Percentiles rank a stretch among this genome's conserved stretches.
Evolutionary conservation across 2,113 vertebrate genomes (phyloP).

Genomic region (Sus scrofa): DNA sequence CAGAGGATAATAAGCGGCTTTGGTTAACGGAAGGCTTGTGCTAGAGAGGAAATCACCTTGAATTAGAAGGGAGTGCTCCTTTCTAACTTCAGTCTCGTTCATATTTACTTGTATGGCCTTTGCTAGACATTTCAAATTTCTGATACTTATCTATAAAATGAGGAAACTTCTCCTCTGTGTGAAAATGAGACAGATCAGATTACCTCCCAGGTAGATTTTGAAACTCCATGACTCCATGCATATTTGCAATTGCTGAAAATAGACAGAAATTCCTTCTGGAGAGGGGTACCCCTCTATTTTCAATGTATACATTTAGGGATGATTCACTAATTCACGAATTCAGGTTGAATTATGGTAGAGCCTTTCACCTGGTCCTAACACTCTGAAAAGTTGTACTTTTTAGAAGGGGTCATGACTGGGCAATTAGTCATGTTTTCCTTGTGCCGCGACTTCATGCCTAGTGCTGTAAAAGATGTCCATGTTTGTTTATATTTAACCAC

Average conservation of each 20-base stretch:
- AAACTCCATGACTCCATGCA: constrained; percentile 10
- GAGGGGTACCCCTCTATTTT: neutral
- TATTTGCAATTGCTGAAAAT: neutral
- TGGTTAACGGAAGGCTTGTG: neutral
- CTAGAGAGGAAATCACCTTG: neutral
- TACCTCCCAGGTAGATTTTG: neutral
- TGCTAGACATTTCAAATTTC: neutral
- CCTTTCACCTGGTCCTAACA: neutral
- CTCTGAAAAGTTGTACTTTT: neutral
- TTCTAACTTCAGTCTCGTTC: neutral
- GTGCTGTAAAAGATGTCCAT: neutral
- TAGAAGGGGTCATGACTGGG: neutral
- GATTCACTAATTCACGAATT: neutral
- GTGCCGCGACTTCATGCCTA: neutral
- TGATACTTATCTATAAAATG: neutral
- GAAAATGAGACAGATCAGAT: constrained; percentile 1
- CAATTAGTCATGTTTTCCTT: neutral
- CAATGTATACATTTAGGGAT: neutral
- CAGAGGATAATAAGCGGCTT: neutral
- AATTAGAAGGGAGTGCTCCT: neutral
- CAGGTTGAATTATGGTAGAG: neutral
- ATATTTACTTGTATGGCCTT: neutral
- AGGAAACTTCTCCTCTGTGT: neutral
- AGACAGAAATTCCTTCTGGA: neutral
- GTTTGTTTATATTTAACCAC: neutral